Conservation (phyloP, 2,797 vertebrate genomes). For the Tachyglossus aculeatus region DNA sequence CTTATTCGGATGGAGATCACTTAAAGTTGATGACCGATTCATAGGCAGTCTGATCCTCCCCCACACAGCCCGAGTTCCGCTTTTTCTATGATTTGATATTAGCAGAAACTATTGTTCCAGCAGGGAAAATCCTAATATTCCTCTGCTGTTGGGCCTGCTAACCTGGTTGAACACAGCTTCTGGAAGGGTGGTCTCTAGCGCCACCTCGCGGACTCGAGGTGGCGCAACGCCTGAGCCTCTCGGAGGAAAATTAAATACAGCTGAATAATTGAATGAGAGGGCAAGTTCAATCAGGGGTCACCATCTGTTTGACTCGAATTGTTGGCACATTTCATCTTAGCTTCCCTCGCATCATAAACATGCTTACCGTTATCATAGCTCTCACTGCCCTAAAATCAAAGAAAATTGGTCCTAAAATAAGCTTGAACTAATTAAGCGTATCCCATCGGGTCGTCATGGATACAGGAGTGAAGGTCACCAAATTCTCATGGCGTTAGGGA, state of each 20-base stretch:
- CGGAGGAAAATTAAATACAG: constrained; percentile 86
- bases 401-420: constrained; percentile 73
- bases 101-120: constrained; percentile 60
- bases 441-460: constrained; percentile 65
- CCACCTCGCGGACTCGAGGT: constrained; percentile 77
- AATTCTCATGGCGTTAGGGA: constrained; percentile 23
- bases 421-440: constrained; percentile 73
- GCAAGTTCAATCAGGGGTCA: constrained; percentile 90
- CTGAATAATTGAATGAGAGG: constrained; percentile 89
- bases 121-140: constrained; percentile 46
- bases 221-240: constrained; percentile 39
- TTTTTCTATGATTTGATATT: constrained; percentile 44
- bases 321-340: constrained; percentile 83
- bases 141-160: not conserved
- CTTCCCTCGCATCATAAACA: constrained; percentile 81
- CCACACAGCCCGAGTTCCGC: constrained; percentile 13
- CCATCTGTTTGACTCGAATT: constrained; percentile 88
- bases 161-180: constrained; percentile 20
- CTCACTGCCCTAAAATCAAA: constrained; percentile 80
- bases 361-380: constrained; percentile 73
- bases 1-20: constrained; percentile 47
- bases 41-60: constrained; percentile 17
- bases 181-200: constrained; percentile 74
- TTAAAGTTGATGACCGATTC: constrained; percentile 29
- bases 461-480: constrained; percentile 59